Conservation (phyloP, 2,888 invertebrate genomes). For the Pasiphila rectangulata region DNA sequence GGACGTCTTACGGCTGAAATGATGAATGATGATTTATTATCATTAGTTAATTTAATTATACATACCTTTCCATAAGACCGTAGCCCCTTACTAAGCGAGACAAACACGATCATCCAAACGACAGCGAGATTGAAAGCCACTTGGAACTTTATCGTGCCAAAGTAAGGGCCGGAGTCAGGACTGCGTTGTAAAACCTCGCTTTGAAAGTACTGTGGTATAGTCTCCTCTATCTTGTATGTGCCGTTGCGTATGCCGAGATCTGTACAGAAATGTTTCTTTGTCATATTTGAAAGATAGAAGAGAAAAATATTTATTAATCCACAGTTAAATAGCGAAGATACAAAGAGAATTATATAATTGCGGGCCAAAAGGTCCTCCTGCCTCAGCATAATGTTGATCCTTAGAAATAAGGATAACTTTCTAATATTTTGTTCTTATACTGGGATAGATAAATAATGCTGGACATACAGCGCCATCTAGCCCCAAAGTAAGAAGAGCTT, state of each 20-base stretch:
- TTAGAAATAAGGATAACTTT: too few relatives aligned
- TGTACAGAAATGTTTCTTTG: constrained; percentile 38
- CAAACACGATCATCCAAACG: constrained; percentile 94
- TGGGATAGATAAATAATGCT: too few relatives aligned
- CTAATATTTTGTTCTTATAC: too few relatives aligned
- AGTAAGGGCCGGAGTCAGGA: constrained; percentile 56
- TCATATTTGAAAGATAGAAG: too few relatives aligned
- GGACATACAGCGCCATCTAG: too few relatives aligned
- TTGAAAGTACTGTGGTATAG: constrained; percentile 92
- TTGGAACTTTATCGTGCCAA: constrained; percentile 89
- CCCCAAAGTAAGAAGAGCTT: too few relatives aligned
- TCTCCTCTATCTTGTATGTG: constrained; percentile 81
- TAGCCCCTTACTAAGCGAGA: constrained; percentile 92
- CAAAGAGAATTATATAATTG: too few relatives aligned
- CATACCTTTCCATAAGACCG: constrained; percentile 90
- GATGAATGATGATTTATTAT: background rate
- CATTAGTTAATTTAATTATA: background rate
- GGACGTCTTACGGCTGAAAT: too few relatives aligned
- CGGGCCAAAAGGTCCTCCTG: too few relatives aligned
- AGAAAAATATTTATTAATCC: too few relatives aligned
- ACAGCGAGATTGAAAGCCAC: constrained; percentile 94
- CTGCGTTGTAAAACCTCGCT: constrained; percentile 88
- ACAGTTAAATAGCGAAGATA: too few relatives aligned
- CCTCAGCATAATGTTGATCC: too few relatives aligned
- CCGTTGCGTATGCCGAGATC: constrained; percentile 54